Evolutionary conservation across 2,113 vertebrate species (phyloP), one percentile per base, ranked within the genome.

Genomic region (Scartelaos histophorus): DNA sequence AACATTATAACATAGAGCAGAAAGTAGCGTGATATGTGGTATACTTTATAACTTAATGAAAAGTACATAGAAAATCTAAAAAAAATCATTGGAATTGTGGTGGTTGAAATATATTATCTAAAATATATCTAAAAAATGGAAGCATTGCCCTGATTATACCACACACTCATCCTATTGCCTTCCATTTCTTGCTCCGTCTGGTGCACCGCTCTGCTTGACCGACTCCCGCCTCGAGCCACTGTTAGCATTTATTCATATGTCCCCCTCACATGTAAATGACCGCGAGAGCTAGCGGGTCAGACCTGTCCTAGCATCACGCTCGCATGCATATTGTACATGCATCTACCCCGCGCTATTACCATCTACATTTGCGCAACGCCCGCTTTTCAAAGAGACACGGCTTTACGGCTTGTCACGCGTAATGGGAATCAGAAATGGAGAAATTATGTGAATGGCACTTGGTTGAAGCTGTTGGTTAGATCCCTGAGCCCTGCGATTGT

Each of bases 231-330:
- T 7, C 0, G 12, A 78, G 76, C 76, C 0, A 11, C 53, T 69
- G 19, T 0, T 0, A 67, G 70, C 21, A 17, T 75, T 73, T 70
- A 45, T 78, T 85, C 21, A 25, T 24, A 61, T 66, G 29, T 43
- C 58, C 76, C 68, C 75, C 82, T 83, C 83, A 66, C 29, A 87
- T 73, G 73, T 76, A 76, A 83, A 86, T 79, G 17, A 5, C 71
- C 78, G 73, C 80, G 19, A 69, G 47, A 60, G 79, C 85, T 6
- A 6, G 1, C 9, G 58, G 73, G 56, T 11, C 3, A 22, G 25
- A 35, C 70, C n/a, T 67, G 77, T 60, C 21, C 19, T 64, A 74
- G 69, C 81, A 76, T 83, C 70, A 70, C 25, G 69, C 68, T 70
- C 54, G 49, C 69, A 51, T 60, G 75, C 79, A 49, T 71, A 64